These are phyloP conservation scores for Lasioglossum morio DNA, from an alignment of 2,888 invertebrate species.

Conservation along the genomic window DNA sequence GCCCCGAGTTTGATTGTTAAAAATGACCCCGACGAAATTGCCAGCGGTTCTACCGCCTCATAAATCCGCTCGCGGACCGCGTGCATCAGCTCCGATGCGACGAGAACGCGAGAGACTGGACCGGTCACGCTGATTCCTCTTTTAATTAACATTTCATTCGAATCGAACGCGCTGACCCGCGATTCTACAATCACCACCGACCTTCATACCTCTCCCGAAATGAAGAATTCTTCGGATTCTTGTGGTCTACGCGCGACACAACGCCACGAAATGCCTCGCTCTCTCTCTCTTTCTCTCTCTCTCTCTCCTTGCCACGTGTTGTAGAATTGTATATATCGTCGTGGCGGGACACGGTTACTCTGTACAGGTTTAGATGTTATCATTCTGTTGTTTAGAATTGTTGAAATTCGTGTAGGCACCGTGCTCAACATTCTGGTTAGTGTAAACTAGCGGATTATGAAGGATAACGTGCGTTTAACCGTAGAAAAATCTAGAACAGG, in stretches of 20 bases:
- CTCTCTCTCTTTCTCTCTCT: too few relatives aligned
- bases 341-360: not conserved
- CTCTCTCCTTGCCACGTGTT: not conserved
- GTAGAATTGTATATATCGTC: not conserved
- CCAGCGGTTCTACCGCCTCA: not conserved
- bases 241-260: not conserved
- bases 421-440: not conserved
- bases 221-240: constrained; percentile 3
- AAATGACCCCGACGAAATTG: not conserved
- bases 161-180: constrained; percentile 2
- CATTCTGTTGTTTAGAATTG: not conserved
- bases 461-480: not conserved
- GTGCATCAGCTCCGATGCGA: not conserved
- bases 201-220: not conserved
- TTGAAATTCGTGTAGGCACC: not conserved
- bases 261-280: not conserved
- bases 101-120: not conserved
- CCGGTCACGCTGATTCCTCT: not conserved
- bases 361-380: not conserved
- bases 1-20: not conserved
- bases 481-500: not conserved
- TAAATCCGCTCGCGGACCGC: not conserved
- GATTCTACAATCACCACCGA: not conserved
- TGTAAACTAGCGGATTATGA: not conserved
- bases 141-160: constrained; percentile 19